Percentiles rank a stretch among this genome's conserved stretches.
Conservation (phyloP, 30 jellyfish, hydroid and myxozoan genomes). For the Cassiopea andromeda region DNA sequence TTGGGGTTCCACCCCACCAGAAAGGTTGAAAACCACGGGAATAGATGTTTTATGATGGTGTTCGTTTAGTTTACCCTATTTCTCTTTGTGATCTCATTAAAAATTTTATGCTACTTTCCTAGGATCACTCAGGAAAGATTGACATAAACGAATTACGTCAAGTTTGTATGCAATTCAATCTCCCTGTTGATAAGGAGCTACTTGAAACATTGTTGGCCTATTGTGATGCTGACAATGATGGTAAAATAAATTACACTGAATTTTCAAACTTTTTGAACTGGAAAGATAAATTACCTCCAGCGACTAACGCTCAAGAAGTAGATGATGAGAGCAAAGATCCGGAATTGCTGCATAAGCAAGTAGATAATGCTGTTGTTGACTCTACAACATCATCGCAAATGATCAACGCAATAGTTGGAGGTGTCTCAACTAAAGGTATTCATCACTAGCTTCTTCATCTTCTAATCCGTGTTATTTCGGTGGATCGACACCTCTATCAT, state of each 20-base stretch:
- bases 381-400: constrained; percentile 61
- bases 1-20: too few species aligned
- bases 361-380: constrained; percentile 79
- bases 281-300: constrained; percentile 81
- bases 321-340: constrained; percentile 11
- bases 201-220: constrained; percentile 68
- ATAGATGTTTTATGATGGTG: too few species aligned
- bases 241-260: constrained; percentile 78
- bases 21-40: too few species aligned
- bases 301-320: neutral
- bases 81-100: neutral
- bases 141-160: constrained; percentile 75
- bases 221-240: constrained; percentile 81
- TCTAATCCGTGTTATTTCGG: neutral
- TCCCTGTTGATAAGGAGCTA: constrained; percentile 75
- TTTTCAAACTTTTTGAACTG: constrained; percentile 86
- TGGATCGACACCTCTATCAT: too few species aligned
- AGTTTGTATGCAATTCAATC: constrained; percentile 72
- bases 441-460: neutral
- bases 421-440: constrained; percentile 39
- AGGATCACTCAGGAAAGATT: constrained; percentile 91
- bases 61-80: neutral
- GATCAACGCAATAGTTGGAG: constrained; percentile 66
- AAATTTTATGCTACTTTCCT: neutral
- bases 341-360: constrained; percentile 46